phyloP scores from a whole-genome alignment of 2,797 vertebrate genomes.

The Pantherophis vulpinus region DNA sequence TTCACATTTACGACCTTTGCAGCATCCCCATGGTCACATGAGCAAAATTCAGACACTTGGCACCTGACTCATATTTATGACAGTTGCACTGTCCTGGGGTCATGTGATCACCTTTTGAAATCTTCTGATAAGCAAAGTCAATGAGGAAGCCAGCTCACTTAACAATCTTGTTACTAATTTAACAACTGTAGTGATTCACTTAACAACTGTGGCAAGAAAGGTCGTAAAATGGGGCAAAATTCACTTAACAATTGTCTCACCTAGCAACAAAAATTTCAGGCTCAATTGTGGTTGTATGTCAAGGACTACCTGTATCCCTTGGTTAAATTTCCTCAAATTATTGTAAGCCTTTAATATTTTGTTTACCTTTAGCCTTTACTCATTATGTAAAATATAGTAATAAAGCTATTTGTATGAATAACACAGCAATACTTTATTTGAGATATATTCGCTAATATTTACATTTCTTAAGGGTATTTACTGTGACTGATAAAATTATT shows the following conservation, averaged over 20 bases:
- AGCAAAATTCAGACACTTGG: background rate
- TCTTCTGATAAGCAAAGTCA: background rate
- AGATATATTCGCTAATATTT: slow-evolving; percentile 13
- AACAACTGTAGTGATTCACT: background rate
- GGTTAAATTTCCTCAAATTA: background rate
- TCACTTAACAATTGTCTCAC: background rate
- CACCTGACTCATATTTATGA: background rate
- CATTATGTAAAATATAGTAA: background rate
- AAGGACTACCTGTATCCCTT: background rate
- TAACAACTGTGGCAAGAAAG: background rate
- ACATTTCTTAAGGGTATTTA: slow-evolving; percentile 2
- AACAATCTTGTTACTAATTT: background rate
- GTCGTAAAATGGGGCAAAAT: background rate
- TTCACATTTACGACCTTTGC: background rate
- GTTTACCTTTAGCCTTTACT: background rate
- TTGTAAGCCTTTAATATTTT: background rate
- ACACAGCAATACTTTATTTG: background rate
- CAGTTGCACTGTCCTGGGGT: background rate
- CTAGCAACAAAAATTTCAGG: background rate
- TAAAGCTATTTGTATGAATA: background rate
- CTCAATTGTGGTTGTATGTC: background rate
- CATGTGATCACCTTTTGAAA: background rate
- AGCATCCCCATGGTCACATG: background rate
- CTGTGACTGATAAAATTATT: slow-evolving; percentile 1
- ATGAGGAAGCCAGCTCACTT: background rate